phyloP scores from a whole-genome alignment of 2,797 vertebrate species.

The Phyllotis vaccarum region DNA sequence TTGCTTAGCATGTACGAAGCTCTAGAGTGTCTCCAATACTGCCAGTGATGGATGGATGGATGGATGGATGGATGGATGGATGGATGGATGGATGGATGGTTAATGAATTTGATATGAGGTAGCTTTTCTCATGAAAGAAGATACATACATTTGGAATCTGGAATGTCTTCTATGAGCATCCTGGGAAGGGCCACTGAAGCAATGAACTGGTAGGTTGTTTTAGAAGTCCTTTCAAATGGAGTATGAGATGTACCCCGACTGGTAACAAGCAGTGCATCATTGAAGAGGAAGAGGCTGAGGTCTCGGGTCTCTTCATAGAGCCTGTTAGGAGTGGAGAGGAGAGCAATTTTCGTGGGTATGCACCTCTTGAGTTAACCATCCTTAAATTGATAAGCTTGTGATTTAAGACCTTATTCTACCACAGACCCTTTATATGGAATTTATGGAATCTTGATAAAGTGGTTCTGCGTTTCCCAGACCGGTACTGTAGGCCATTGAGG shows the following conservation, averaged over 20 bases:
- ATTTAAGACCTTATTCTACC: background rate
- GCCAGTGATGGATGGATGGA: background rate
- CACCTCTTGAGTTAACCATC: background rate
- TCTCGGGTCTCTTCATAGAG: slow-evolving; percentile 88
- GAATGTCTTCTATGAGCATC: slow-evolving; percentile 88
- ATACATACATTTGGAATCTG: slow-evolving; percentile 90
- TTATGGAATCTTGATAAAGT: background rate
- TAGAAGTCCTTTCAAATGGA: slow-evolving; percentile 87
- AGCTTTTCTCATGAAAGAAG: slow-evolving; percentile 30
- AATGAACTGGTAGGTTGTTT: slow-evolving; percentile 90
- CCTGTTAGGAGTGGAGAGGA: slow-evolving; percentile 80
- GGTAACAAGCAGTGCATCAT: slow-evolving; percentile 88
- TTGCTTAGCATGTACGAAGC: background rate
- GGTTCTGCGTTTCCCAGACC: background rate
- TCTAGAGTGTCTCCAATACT: background rate
- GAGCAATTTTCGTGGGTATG: background rate
- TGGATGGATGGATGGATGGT: background rate
- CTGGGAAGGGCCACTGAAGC: slow-evolving; percentile 89
- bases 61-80: background rate
- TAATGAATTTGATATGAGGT: background rate
- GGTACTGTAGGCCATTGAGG: background rate
- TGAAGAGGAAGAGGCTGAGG: slow-evolving; percentile 92
- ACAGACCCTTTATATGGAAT: background rate
- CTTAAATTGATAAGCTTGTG: background rate
- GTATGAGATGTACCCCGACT: slow-evolving; percentile 81